Conservation (phyloP, 2,113 vertebrate genomes). For the Paradoxurus hermaphroditus region DNA sequence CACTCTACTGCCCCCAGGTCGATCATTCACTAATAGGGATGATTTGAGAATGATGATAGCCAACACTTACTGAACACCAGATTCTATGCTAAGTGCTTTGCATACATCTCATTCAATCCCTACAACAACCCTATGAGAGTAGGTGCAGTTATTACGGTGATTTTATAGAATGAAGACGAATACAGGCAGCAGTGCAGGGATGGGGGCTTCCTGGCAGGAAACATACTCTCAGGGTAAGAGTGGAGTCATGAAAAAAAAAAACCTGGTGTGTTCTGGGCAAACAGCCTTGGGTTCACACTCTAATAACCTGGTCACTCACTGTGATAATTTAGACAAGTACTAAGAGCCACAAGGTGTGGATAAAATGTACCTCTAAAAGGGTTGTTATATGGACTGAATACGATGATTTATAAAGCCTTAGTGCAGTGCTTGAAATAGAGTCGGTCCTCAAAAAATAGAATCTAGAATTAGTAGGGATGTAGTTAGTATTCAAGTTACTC, state of each 20-base stretch:
- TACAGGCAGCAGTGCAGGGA: neutral
- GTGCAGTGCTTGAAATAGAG: neutral
- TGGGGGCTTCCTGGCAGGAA: neutral
- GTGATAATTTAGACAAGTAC: neutral
- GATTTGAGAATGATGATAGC: neutral
- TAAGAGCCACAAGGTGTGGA: neutral
- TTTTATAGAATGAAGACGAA: neutral
- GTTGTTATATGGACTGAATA: neutral
- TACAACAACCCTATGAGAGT: neutral
- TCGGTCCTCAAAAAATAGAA: neutral
- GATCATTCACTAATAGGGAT: neutral
- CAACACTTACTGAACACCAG: neutral
- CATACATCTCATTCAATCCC: neutral
- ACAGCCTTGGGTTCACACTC: neutral
- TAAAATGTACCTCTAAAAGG: neutral
- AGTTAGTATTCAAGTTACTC: neutral
- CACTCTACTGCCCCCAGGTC: neutral
- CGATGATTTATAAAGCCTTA: neutral
- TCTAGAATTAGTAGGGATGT: neutral
- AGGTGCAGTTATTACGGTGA: neutral
- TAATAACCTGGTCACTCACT: neutral
- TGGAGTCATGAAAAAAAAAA: neutral
- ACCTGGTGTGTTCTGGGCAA: neutral
- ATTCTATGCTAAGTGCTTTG: neutral
- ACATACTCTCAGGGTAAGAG: neutral